Percentiles rank a stretch among this genome's conserved stretches.
Evolutionary conservation across 2,113 vertebrate species (phyloP).

Genomic region (Forbesichthys papilliferus): DNA sequence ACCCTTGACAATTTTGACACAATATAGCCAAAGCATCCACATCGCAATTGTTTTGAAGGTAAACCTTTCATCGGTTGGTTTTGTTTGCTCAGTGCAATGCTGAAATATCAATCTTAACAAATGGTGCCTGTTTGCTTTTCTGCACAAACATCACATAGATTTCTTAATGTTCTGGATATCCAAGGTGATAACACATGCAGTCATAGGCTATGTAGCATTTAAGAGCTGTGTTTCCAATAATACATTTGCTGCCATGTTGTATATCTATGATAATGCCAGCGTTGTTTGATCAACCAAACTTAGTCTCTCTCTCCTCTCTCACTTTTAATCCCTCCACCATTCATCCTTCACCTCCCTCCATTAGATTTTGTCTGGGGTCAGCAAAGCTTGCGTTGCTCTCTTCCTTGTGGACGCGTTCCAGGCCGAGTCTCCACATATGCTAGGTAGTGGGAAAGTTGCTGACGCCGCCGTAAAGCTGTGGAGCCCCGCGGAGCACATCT

Average conservation of each 20-base stretch:
- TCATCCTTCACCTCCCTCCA: constrained; percentile 66
- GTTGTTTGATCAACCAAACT: neutral
- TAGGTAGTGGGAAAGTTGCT: constrained; percentile 74
- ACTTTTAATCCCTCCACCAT: constrained; percentile 24
- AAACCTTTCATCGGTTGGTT: too few species aligned
- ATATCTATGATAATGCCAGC: constrained; percentile 55
- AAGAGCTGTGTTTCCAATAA: constrained; percentile 46
- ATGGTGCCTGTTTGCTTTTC: neutral
- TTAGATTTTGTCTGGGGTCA: constrained; percentile 71
- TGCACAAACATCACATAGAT: neutral
- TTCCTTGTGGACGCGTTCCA: constrained; percentile 70
- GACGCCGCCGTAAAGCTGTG: constrained; percentile 66
- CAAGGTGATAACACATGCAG: constrained; percentile 22
- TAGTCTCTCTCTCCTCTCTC: constrained; percentile 7
- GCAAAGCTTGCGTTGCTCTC: constrained; percentile 68
- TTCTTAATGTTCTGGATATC: constrained; percentile 2
- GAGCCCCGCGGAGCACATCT: constrained; percentile 78
- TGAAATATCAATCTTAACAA: too few species aligned
- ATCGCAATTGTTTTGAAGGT: too few species aligned
- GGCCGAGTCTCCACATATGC: constrained; percentile 73
- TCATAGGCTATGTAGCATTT: constrained; percentile 14
- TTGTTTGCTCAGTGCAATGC: too few species aligned
- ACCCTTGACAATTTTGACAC: too few species aligned
- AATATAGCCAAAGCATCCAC: too few species aligned
- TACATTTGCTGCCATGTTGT: constrained; percentile 55